Evolutionary conservation across 1,140 invertebrate genomes (phyloP), one percentile per base, ranked within the genome.

Genomic region (Sipha flava): DNA sequence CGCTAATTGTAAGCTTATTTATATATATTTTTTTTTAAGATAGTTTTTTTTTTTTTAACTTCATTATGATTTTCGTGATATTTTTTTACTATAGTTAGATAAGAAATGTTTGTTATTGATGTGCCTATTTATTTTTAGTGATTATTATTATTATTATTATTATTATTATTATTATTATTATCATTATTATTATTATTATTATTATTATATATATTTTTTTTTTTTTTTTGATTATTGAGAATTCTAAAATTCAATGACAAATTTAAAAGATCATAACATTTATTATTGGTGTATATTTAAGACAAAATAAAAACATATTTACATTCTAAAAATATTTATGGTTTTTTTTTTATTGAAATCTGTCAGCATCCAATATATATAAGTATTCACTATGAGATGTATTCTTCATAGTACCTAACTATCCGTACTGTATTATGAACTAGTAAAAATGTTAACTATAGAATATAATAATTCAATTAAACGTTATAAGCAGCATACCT

Each of bases 111-210:
- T 75, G 72, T 57, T 75, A 75, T 57, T 75, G 72, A 75, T 75
- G 72, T 75, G 72, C 72, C 72, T 75, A 75, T 75, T 75, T 75
- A 40, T 52, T 75, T 75, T 75, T 75, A 75, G 49, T 75, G 49
- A 75, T 57, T 57, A 57, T 75, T 75, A 75, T 75, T 73, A 49
- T 73, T n/a, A n/a, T n/a, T n/a, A n/a, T n/a, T n/a, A n/a, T n/a
- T n/a, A n/a, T n/a, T n/a, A n/a, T n/a, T n/a, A n/a, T n/a, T n/a
- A n/a, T n/a, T n/a, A n/a, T n/a, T n/a, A n/a, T n/a, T n/a, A n/a
- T n/a, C n/a, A n/a, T n/a, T n/a, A n/a, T n/a, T n/a, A n/a, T n/a
- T n/a, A n/a, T n/a, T n/a, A n/a, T n/a, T n/a, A n/a, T n/a, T n/a
- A n/a, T n/a, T n/a, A 73, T 52, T 31, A 49, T 47, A 21, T 7